Percentiles rank a stretch among this genome's conserved stretches.
Conservation (phyloP, 2,797 vertebrate species). For the Alosa sapidissima region DNA sequence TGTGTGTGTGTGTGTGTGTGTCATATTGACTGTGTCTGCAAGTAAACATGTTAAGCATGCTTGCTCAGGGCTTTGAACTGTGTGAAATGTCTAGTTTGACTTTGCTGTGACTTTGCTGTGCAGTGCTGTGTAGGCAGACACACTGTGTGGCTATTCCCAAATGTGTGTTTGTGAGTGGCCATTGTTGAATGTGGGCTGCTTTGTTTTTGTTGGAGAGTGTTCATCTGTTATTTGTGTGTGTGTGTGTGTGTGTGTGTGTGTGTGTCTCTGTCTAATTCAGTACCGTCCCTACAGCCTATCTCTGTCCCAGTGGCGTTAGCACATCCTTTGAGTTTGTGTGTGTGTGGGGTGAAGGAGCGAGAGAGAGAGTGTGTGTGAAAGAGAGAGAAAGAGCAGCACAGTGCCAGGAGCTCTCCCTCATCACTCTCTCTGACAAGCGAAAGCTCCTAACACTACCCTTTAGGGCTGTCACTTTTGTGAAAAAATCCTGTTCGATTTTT, state of each 20-base stretch:
- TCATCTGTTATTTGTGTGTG: neutral
- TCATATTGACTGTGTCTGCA: neutral
- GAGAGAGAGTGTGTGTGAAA: no score
- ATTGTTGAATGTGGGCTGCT: neutral
- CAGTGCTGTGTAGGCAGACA: neutral
- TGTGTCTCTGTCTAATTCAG: neutral
- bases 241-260: neutral
- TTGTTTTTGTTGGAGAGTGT: neutral
- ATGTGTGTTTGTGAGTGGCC: neutral
- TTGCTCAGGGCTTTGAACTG: neutral
- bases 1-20: slow-evolving; percentile 2
- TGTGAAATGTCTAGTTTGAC: neutral
- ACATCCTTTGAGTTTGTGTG: no score
- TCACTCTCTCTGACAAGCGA: no score
- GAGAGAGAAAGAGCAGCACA: no score
- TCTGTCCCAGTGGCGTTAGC: no score
- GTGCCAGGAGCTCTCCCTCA: no score
- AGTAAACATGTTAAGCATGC: neutral
- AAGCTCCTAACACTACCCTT: no score
- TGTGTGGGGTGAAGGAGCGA: no score
- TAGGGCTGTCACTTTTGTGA: no score
- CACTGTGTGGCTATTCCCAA: neutral
- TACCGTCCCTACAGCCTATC: no score
- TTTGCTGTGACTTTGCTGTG: neutral
- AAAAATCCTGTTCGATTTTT: no score